Conservation (phyloP, 2,888 invertebrate species). For the Trissolcus japonicus region DNA sequence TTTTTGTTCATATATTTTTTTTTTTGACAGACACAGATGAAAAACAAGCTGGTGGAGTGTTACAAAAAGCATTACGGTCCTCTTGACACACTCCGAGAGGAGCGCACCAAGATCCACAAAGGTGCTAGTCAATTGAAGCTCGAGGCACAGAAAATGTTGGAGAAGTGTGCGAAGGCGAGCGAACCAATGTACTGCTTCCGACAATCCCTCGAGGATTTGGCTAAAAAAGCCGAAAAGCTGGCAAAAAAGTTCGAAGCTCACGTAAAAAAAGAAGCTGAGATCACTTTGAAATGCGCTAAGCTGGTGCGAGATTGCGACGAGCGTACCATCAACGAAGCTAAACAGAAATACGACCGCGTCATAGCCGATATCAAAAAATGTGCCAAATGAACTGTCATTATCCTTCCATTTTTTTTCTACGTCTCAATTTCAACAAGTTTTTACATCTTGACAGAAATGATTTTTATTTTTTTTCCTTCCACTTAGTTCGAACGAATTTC, state of each 20-base stretch:
- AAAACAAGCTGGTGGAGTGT: constrained; percentile 59
- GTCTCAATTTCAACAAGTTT: no score
- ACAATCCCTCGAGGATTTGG: constrained; percentile 48
- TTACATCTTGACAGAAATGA: no score
- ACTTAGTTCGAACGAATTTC: no score
- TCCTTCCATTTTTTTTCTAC: no score
- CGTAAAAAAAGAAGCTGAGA: constrained; percentile 56
- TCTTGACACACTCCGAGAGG: constrained; percentile 56
- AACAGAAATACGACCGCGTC: constrained; percentile 25
- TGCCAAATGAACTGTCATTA: neutral
- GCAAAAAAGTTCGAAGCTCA: constrained; percentile 57
- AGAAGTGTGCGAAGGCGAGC: constrained; percentile 52
- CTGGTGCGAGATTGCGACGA: constrained; percentile 56
- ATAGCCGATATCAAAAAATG: neutral
- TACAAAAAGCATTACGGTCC: constrained; percentile 59
- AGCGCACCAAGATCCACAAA: constrained; percentile 58
- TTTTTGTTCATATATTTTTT: constrained; percentile 14
- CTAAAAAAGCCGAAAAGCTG: constrained; percentile 44
- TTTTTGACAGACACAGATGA: constrained; percentile 45
- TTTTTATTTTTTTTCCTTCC: no score
- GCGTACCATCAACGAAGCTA: constrained; percentile 52
- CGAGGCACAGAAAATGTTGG: constrained; percentile 57
- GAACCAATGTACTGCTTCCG: constrained; percentile 54
- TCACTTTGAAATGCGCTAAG: constrained; percentile 40
- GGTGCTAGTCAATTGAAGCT: constrained; percentile 60